These are phyloP conservation scores for Hypena proboscidalis DNA, from an alignment of 2,888 invertebrate genomes.

Conservation along the genomic window DNA sequence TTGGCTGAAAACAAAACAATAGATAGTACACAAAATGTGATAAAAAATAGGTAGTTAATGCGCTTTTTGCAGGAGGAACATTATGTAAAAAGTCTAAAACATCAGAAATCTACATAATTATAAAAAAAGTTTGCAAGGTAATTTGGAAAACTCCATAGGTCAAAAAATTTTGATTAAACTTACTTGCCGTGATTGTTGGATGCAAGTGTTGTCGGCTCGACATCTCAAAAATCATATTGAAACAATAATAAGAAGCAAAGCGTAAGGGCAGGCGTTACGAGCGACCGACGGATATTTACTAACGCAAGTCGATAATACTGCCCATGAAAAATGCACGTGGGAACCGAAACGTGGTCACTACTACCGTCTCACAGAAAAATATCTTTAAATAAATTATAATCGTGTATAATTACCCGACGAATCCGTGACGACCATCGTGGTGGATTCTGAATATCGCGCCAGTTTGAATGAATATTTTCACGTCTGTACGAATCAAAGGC, in stretches of 20 bases:
- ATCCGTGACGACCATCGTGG: slow-evolving; percentile 60
- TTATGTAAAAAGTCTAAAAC: too few relatives aligned
- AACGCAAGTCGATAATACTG: slow-evolving; percentile 20
- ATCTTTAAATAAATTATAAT: slow-evolving; percentile 2
- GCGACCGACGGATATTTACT: slow-evolving; percentile 32
- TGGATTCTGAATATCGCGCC: slow-evolving; percentile 61
- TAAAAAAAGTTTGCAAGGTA: neutral
- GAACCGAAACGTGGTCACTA: slow-evolving; percentile 46
- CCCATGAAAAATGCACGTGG: slow-evolving; percentile 66
- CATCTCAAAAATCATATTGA: slow-evolving; percentile 67
- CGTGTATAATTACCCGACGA: slow-evolving; percentile 43
- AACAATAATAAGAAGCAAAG: slow-evolving; percentile 11
- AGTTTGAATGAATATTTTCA: slow-evolving; percentile 30
- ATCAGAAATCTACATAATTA: neutral
- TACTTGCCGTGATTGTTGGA: slow-evolving; percentile 62
- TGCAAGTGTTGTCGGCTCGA: slow-evolving; percentile 73
- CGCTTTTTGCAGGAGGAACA: too few relatives aligned
- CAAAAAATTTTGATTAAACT: slow-evolving; percentile 19
- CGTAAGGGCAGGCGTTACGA: slow-evolving; percentile 20
- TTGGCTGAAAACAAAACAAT: slow-evolving; percentile 68
- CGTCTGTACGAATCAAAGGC: slow-evolving; percentile 40
- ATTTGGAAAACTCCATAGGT: neutral
- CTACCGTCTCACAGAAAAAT: neutral
- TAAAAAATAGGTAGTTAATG: too few relatives aligned
- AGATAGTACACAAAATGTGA: slow-evolving; percentile 3